A percentile compares a stretch with the other conserved stretches of the same genome.
These are phyloP conservation scores for Hofmannophila pseudospretella DNA, from an alignment of 2,888 invertebrate species.

Conservation along the genomic window DNA sequence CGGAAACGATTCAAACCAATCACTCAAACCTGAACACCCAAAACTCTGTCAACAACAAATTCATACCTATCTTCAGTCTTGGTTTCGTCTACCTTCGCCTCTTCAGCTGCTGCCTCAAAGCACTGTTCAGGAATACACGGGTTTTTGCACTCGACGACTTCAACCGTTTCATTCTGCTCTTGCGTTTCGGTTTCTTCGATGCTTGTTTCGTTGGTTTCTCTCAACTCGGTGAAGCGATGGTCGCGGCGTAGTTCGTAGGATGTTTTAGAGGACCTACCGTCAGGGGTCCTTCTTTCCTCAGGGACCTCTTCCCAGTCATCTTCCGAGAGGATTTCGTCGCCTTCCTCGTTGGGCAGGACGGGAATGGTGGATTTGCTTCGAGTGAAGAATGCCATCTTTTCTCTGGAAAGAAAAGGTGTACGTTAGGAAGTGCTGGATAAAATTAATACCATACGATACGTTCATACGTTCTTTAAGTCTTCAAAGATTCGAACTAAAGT, in stretches of 20 bases:
- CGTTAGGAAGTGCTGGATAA: too few relatives aligned
- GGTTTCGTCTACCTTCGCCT: constrained; percentile 47
- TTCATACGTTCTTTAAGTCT: too few relatives aligned
- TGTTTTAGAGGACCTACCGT: constrained; percentile 67
- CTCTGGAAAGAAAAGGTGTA: constrained; percentile 78
- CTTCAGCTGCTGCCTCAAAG: constrained; percentile 30
- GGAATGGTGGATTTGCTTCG: constrained; percentile 87
- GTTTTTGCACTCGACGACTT: constrained; percentile 61
- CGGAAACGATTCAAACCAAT: background rate
- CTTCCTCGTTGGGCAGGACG: constrained; percentile 83
- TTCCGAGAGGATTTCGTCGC: constrained; percentile 56
- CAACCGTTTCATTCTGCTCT: background rate
- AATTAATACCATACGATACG: too few relatives aligned
- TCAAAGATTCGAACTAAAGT: too few relatives aligned
- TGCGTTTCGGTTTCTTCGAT: constrained; percentile 4
- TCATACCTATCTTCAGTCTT: constrained; percentile 81
- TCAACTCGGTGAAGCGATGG: constrained; percentile 14
- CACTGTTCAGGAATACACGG: constrained; percentile 41
- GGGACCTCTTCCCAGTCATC: constrained; percentile 70
- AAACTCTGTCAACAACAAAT: constrained; percentile 89
- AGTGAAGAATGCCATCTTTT: constrained; percentile 98
- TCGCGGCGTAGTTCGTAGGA: constrained; percentile 56
- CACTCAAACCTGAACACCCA: constrained; percentile 89
- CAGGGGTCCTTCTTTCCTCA: constrained; percentile 63
- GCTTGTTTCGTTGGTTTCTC: constrained; percentile 3